Evolutionary conservation across 2,888 invertebrate genomes (phyloP), one percentile per base, ranked within the genome.

Genomic region (Furcula furcula): DNA sequence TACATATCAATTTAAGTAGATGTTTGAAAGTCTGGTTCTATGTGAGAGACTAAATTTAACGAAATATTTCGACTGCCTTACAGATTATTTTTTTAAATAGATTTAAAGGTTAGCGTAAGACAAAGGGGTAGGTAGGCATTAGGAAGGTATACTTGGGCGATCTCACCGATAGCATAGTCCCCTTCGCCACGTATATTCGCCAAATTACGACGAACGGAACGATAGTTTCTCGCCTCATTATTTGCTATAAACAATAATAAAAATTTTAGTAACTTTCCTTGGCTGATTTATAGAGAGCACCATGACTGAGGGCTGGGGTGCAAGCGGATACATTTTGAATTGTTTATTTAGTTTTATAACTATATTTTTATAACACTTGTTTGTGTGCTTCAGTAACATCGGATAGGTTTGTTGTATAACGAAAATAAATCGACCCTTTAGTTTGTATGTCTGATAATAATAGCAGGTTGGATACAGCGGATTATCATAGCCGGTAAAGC

Each of bases 321-420:
- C 67, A 42, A 46, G 44, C 48, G 47, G 48, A 60, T 59, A 40
- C 42, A 60, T 79, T 81, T 80, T 58, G 71, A 81, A 61, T 64
- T 60, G 61, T 81, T 80, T 82, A 78, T 80, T 78, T 79, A 75
- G 73, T 78, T 77, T 78, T 77, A 68, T 75, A 77, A 55, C 58
- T 67, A 64, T 76, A 68, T 76, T 78, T 78, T 79, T 75, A 62
- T 66, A 65, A 64, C 54, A 57, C 46, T 55, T 64, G 61, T 68
- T 70, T 68, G 62, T 53, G 71, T 77, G 74, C 76, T 79, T 79
- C 74, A 76, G 62, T 70, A 66, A 55, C 73, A 74, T 73, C 63
- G 51, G 51, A 65, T 41, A 47, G 46, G 49, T 34, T 45, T 46
- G 7, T 31, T 34, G 29, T 51, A 30, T 21, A 15, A 27, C 15